Conservation (phyloP, 2,113 vertebrate genomes). For the Chaetorhynchus papuensis region DNA sequence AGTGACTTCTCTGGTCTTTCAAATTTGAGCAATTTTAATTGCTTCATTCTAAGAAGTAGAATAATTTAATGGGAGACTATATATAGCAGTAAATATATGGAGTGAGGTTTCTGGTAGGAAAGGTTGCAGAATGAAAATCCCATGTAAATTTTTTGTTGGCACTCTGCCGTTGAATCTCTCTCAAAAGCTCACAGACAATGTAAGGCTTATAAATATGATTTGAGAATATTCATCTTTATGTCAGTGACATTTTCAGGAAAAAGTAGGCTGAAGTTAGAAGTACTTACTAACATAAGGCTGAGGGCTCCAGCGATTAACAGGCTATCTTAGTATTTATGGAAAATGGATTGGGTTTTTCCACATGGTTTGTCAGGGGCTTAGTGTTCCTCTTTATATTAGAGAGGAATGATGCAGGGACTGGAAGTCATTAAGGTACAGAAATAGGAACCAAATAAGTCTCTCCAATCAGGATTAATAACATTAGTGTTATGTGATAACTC, state of each 20-base stretch:
- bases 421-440: background rate
- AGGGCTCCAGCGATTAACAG: background rate
- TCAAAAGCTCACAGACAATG: background rate
- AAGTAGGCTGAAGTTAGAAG: background rate
- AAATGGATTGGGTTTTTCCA: background rate
- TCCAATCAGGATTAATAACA: background rate
- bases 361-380: background rate
- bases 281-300: background rate
- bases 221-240: background rate
- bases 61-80: background rate
- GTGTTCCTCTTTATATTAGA: background rate
- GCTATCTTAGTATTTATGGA: background rate
- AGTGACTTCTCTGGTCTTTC: background rate
- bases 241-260: conserved; percentile 18
- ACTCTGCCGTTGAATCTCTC: background rate
- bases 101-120: background rate
- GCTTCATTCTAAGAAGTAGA: background rate
- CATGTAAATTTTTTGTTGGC: background rate
- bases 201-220: conserved; percentile 3
- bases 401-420: background rate
- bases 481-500: background rate
- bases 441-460: background rate
- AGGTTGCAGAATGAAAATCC: background rate
- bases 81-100: background rate
- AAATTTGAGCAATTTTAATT: background rate